phyloP scores from a whole-genome alignment of 2,888 invertebrate genomes.

The Pharmacophagus antenor region DNA sequence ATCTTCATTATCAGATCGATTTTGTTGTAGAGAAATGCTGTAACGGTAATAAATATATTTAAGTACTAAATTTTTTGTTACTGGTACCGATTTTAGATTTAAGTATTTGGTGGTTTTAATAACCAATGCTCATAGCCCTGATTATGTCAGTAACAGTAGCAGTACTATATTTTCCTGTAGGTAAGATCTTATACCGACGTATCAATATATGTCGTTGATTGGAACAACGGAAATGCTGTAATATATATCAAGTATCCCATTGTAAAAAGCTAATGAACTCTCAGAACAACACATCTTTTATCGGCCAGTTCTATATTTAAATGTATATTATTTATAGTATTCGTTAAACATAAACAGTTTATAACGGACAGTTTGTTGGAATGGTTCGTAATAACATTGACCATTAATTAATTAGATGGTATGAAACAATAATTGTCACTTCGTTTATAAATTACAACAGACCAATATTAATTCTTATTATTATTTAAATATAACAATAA shows the following conservation, averaged over 20 bases:
- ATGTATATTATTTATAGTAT: constrained; percentile 3
- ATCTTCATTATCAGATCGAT: background rate
- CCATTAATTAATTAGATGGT: background rate
- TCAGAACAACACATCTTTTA: constrained; percentile 7
- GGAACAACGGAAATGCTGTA: background rate
- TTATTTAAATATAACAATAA: too few relatives aligned
- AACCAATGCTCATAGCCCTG: too few relatives aligned
- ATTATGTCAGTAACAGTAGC: too few relatives aligned
- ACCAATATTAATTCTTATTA: too few relatives aligned
- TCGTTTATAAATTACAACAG: background rate
- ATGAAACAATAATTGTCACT: constrained; percentile 2
- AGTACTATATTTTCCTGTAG: too few relatives aligned
- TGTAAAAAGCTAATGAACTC: constrained; percentile 1
- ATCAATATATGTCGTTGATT: too few relatives aligned
- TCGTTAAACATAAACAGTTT: constrained; percentile 11
- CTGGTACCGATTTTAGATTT: too few relatives aligned
- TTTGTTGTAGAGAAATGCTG: background rate
- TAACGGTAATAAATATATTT: background rate
- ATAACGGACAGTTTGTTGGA: background rate
- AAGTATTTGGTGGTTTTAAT: too few relatives aligned
- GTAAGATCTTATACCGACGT: too few relatives aligned
- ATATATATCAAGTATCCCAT: background rate
- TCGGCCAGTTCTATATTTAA: constrained; percentile 12
- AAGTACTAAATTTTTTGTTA: too few relatives aligned
- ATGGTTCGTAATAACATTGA: constrained; percentile 2